Conservation (phyloP, 2,888 invertebrate genomes). For the Salpingus planirostris region DNA sequence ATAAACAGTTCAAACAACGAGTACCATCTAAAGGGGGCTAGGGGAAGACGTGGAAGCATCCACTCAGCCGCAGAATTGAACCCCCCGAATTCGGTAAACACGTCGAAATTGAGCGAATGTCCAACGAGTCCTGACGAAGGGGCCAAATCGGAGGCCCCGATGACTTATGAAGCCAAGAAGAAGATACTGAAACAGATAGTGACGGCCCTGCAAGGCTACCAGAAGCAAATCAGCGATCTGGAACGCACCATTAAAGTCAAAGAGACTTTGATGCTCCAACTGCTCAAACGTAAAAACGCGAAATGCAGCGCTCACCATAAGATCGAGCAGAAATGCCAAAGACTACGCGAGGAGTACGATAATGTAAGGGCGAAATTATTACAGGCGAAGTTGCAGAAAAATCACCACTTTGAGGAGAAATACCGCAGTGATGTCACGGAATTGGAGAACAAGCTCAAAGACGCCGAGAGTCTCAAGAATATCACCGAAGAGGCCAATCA, state of each 20-base stretch:
- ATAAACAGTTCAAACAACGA: conserved; percentile 29
- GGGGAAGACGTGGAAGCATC: conserved; percentile 38
- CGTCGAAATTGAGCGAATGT: conserved; percentile 23
- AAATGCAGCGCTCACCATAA: conserved; percentile 50
- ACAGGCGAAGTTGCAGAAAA: conserved; percentile 43
- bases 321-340: conserved; percentile 54
- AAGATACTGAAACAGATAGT: conserved; percentile 33
- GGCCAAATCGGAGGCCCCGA: conserved; percentile 17
- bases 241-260: conserved; percentile 57
- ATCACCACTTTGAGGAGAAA: conserved; percentile 30
- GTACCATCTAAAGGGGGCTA: conserved; percentile 34
- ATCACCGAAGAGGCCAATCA: conserved; percentile 54
- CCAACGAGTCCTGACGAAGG: conserved; percentile 18
- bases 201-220: conserved; percentile 49
- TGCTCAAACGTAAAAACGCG: conserved; percentile 51
- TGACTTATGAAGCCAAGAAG: conserved; percentile 29
- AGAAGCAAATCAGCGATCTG: conserved; percentile 62
- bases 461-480: conserved; percentile 33
- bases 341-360: conserved; percentile 52
- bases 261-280: conserved; percentile 63
- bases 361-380: conserved; percentile 49
- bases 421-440: conserved; percentile 39
- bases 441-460: conserved; percentile 40
- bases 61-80: conserved; percentile 36
- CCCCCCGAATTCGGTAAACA: conserved; percentile 20